Evolutionary conservation across 2,113 vertebrate genomes (phyloP).

Genomic region (Leptosomus discolor): DNA sequence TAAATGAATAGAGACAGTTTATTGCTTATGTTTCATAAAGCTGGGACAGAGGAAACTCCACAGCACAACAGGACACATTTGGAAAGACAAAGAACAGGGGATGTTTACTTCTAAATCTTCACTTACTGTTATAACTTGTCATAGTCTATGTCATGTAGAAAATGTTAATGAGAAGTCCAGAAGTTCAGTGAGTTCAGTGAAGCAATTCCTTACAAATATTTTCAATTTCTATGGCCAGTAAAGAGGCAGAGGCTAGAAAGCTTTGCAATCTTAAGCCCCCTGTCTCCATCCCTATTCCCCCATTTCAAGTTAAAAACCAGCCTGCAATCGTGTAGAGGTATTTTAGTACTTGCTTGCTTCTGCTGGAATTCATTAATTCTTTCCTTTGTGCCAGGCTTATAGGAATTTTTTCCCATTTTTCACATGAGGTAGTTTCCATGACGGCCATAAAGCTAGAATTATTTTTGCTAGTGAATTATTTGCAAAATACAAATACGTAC

Average conservation of each 20-base stretch:
- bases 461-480: neutral
- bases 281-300: neutral
- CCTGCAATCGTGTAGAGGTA: neutral
- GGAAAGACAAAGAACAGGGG: neutral
- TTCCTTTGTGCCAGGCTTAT: neutral
- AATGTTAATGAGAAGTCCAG: neutral
- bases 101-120: neutral
- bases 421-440: neutral
- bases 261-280: neutral
- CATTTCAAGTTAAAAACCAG: neutral
- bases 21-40: neutral
- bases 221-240: neutral
- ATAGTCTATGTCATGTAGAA: neutral
- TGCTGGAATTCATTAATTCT: neutral
- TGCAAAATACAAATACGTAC: neutral
- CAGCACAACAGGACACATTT: neutral
- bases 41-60: neutral
- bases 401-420: neutral
- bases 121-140: neutral
- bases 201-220: neutral
- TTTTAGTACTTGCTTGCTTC: neutral
- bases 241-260: neutral
- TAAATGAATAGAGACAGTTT: neutral
- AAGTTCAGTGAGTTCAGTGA: neutral
- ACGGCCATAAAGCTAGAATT: neutral